Evolutionary conservation across 2,797 vertebrate species (phyloP).

Genomic region (Anniella stebbinsi): DNA sequence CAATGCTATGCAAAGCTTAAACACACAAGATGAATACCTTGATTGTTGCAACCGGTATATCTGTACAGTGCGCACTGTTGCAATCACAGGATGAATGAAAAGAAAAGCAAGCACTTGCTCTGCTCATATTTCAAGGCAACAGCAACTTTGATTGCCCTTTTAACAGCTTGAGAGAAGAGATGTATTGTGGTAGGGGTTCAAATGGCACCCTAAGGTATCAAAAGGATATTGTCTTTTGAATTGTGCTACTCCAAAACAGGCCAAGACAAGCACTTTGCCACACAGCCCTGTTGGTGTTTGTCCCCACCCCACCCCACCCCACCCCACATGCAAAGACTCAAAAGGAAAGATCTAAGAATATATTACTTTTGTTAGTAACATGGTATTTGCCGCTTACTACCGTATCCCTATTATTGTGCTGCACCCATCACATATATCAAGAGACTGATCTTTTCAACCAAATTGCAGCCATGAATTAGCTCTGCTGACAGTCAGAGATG

Average conservation of each 20-base stretch:
- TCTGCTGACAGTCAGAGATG: neutral
- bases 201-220: constrained; percentile 43
- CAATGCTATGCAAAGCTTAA: constrained; percentile 43
- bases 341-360: constrained; percentile 30
- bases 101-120: constrained; percentile 2
- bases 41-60: constrained; percentile 48
- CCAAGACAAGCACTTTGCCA: neutral
- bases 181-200: constrained; percentile 21
- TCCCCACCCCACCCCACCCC: neutral
- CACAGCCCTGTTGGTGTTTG: neutral
- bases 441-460: neutral
- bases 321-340: neutral
- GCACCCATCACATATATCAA: neutral
- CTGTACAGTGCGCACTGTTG: constrained; percentile 25
- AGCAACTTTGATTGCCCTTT: constrained; percentile 29
- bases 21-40: constrained; percentile 42
- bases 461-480: neutral
- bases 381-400: neutral
- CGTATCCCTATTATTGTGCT: neutral
- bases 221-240: constrained; percentile 23
- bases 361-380: constrained; percentile 8
- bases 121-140: constrained; percentile 51
- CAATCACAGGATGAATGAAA: constrained; percentile 9
- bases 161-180: constrained; percentile 37
- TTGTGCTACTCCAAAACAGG: constrained; percentile 35